Evolutionary conservation across 2,888 invertebrate species (phyloP), one percentile per base, ranked within the genome.

Genomic region (Cynaeus angustus): DNA sequence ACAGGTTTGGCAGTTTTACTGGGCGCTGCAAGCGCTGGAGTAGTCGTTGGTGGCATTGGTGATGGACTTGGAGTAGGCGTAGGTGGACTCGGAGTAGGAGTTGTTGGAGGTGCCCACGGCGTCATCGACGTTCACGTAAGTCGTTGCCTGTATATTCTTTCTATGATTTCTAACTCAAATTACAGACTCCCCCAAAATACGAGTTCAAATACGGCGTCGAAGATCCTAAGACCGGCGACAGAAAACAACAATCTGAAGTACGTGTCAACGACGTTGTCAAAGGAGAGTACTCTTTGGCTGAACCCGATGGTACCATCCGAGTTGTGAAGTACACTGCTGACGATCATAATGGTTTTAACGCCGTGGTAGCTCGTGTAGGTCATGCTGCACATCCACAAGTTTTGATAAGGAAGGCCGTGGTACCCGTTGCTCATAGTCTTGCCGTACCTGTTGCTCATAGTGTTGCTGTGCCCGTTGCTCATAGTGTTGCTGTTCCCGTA

Each of bases 271-370:
- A 90, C 81, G 81, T 88, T 10, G 90, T 90, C 52, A 87, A 88
- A 80, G 90, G 90, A 41, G 88, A 88, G 12, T 90, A 90, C 81
- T 89, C 89, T 73, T 86, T 91, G 3, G 85, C 89, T 14, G 90
- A 91, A 77, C 89, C 90, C 8, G 90, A 89, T 76, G 90, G 90
- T 79, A 87, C 89, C 65, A 85, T 86, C 80, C 87, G 90, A 81
- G 89, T 88, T 76, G 91, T 91, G 30, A 89, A 90, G 76, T 91
- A 91, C 85, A 81, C 81, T 9, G 89, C 88, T 79, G 90, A 90
- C 41, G 89, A 89, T 74, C 87, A 89, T 74, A 81, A 66, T 82
- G 90, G 90, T 69, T 90, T 90, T 82, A 89, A 89, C 82, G 90
- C 90, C 70, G 85, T 88, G 75, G 88, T 89, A 62, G 87, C 87